Evolutionary conservation across 2,888 invertebrate genomes (phyloP), one percentile per base, ranked within the genome.

Genomic region (Seira sanloemensis): DNA sequence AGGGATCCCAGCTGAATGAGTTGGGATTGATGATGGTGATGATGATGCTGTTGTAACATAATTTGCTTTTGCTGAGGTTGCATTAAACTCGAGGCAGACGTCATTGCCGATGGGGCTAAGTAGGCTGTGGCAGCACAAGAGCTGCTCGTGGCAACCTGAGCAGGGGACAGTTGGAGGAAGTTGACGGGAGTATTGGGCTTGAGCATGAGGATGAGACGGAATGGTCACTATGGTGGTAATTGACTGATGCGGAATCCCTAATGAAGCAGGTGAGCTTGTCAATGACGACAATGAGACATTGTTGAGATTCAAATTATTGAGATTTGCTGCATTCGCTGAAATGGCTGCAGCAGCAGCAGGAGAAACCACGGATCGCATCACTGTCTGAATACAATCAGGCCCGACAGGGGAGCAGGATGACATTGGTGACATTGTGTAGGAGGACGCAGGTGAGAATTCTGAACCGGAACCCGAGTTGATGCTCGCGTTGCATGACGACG

Each of bases 341-440:
- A 81, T 72, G 21, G 86, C 84, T 21, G 86, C 82, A 54, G 86
- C 81, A 23, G 86, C 74, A 0, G 88, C 81, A 2, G 89, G 88
- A 23, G 87, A 82, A 7, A 88, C 89, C 2, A 88, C 87, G n/a
- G 86, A 87, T 69, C 88, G 83, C 89, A 89, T 88, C 5, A 89
- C 89, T 9, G 88, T 88, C 62, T 89, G 89, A 78, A 89, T 76
- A 82, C 88, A 89, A 26, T 89, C 89, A 1, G 88, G 88, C 77
- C 86, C 84, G 2, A 82, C 86, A n/a, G 86, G 84, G 37, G 86
- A 86, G 71, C 86, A 84, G 5, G 86, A 84, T 73, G 86, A 87
- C 72, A 88, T 62, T 5, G 88, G 88, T n/a, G 88, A 88, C 87
- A 88, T 86, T 19, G 88, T 83, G 75, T 87, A 88, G 65, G 86